Conservation (phyloP, 1,140 invertebrate species). For the Cotesia vestalis region DNA sequence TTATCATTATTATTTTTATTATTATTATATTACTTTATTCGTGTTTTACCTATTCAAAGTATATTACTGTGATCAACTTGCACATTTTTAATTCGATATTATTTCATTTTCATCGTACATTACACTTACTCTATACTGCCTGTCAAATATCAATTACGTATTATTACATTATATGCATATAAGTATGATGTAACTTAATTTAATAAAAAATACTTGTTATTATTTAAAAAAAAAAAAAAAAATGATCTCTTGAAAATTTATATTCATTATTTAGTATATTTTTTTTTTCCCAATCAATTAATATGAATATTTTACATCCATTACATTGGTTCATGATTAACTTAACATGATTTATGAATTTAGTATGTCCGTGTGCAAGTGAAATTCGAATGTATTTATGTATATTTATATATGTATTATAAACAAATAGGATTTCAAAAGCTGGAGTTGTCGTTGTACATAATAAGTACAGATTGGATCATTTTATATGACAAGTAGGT, state of each 20-base stretch:
- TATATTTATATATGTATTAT: slow-evolving; percentile 23
- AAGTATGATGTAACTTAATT: neutral
- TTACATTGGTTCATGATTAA: neutral
- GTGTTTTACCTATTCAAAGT: slow-evolving; percentile 33
- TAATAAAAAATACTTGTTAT: slow-evolving; percentile 4
- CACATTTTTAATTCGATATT: slow-evolving; percentile 30
- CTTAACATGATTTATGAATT: slow-evolving; percentile 19
- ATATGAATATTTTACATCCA: slow-evolving; percentile 12
- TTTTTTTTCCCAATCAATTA: neutral
- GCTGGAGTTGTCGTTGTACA: neutral
- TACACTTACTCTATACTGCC: slow-evolving; percentile 47
- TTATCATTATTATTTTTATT: slow-evolving; percentile 27
- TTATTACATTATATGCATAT: slow-evolving; percentile 15
- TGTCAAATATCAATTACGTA: slow-evolving; percentile 21
- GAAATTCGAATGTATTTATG: slow-evolving; percentile 9
- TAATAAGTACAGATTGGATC: slow-evolving; percentile 14
- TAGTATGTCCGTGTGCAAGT: slow-evolving; percentile 3
- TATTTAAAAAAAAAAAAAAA: neutral
- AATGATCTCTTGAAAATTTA: neutral
- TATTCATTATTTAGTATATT: neutral
- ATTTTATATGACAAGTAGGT: neutral
- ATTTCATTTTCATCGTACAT: slow-evolving; percentile 44
- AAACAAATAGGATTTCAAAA: neutral
- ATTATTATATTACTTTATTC: slow-evolving; percentile 26
- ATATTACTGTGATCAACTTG: slow-evolving; percentile 35